Percentiles rank a stretch among this genome's conserved stretches.
phyloP scores from a whole-genome alignment of 2,888 invertebrate species.

The Xanthorhoe designata region DNA sequence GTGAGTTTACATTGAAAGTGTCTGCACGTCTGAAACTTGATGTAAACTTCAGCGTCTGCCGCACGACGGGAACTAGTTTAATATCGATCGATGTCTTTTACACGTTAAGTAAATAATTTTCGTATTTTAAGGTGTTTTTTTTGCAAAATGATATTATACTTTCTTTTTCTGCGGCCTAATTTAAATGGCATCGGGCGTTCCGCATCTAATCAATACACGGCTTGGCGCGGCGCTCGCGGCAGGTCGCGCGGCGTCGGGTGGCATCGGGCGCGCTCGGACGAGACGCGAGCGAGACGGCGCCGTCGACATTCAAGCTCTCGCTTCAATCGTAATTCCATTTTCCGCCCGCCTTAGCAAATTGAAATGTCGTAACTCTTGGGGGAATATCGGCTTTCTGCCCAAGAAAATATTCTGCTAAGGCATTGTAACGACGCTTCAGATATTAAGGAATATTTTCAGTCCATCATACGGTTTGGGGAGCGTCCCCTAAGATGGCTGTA shows the following conservation, averaged over 20 bases:
- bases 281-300: constrained; percentile 54
- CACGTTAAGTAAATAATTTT: constrained; percentile 7
- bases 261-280: constrained; percentile 65
- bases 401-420: constrained; percentile 84
- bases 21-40: constrained; percentile 21
- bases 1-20: constrained; percentile 22
- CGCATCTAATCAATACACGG: constrained; percentile 86
- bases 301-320: constrained; percentile 75
- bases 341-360: constrained; percentile 87
- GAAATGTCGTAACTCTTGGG: constrained; percentile 86
- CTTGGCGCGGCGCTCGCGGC: constrained; percentile 75
- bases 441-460: constrained; percentile 83
- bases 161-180: constrained; percentile 83
- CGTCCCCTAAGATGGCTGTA: constrained; percentile 73
- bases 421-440: constrained; percentile 81
- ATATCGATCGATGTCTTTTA: constrained; percentile 6
- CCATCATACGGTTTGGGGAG: constrained; percentile 74
- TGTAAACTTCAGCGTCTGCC: constrained; percentile 17
- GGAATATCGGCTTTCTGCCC: constrained; percentile 85
- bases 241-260: constrained; percentile 65
- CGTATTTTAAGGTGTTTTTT: constrained; percentile 9
- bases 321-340: constrained; percentile 86
- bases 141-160: constrained; percentile 44
- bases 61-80: constrained; percentile 9
- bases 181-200: constrained; percentile 84